phyloP scores from a whole-genome alignment of 2,797 vertebrate genomes.

The Pelobates cultripes region DNA sequence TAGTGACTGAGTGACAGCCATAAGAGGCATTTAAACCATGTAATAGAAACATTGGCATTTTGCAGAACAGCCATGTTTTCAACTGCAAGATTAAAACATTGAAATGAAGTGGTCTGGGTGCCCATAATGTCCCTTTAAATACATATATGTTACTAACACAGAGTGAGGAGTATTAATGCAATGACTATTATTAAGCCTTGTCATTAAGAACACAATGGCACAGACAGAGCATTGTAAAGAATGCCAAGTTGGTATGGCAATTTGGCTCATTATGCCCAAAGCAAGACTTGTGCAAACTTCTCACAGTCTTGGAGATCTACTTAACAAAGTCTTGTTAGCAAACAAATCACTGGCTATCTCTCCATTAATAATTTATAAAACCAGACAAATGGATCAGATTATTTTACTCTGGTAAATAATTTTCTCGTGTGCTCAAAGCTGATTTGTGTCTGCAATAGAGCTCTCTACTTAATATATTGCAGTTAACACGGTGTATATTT shows the following conservation, averaged over 20 bases:
- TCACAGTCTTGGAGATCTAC: constrained; percentile 14
- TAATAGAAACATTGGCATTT: no score
- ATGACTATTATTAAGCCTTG: constrained; percentile 31
- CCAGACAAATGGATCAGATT: background rate
- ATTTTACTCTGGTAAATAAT: no score
- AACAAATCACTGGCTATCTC: background rate
- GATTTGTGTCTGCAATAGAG: no score
- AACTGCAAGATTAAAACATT: no score
- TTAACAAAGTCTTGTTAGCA: constrained; percentile 7
- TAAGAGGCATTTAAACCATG: no score
- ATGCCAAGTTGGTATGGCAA: constrained; percentile 52
- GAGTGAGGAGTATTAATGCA: constrained; percentile 10
- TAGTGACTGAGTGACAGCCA: no score
- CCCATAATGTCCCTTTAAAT: no score
- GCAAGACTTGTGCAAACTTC: constrained; percentile 12
- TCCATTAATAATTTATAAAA: background rate
- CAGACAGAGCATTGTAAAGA: constrained; percentile 13
- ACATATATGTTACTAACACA: background rate
- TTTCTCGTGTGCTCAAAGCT: no score
- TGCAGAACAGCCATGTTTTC: no score
- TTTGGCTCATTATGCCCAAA: constrained; percentile 27
- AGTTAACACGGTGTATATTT: no score
- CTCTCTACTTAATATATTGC: no score
- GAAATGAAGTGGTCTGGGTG: no score
- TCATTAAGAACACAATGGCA: constrained; percentile 8